phyloP scores from a whole-genome alignment of 2,888 invertebrate genomes.

The Myopa testacea region DNA sequence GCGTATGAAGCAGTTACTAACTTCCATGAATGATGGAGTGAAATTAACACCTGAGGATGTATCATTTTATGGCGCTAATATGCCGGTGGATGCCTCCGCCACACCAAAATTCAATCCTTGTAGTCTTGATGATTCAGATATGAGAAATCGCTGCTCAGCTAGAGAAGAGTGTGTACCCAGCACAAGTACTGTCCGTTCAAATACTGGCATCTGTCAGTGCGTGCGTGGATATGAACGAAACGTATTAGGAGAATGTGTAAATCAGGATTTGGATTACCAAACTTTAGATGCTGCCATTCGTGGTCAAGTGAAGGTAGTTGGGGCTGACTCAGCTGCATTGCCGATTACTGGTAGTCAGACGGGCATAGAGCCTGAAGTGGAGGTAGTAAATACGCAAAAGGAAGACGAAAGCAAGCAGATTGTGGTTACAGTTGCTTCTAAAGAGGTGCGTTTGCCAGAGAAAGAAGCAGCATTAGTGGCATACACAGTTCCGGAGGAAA shows the following conservation, averaged over 20 bases:
- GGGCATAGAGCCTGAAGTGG: slow-evolving; percentile 53
- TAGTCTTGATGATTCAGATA: slow-evolving; percentile 69
- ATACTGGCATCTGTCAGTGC: slow-evolving; percentile 81
- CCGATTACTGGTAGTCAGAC: slow-evolving; percentile 51
- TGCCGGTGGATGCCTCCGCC: slow-evolving; percentile 40
- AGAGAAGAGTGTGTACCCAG: slow-evolving; percentile 77
- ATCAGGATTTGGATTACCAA: slow-evolving; percentile 57
- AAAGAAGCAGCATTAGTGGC: slow-evolving; percentile 87
- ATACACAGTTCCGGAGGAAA: slow-evolving; percentile 82
- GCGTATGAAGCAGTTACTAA: slow-evolving; percentile 61
- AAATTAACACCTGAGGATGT: slow-evolving; percentile 69
- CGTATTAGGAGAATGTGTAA: slow-evolving; percentile 65
- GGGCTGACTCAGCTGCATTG: slow-evolving; percentile 33
- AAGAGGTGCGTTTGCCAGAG: slow-evolving; percentile 84
- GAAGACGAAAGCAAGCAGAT: slow-evolving; percentile 72
- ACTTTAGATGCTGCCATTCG: slow-evolving; percentile 47
- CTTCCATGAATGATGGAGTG: slow-evolving; percentile 61
- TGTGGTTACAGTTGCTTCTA: slow-evolving; percentile 80
- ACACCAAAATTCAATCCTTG: slow-evolving; percentile 71
- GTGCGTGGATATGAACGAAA: slow-evolving; percentile 73
- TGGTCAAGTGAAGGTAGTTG: slow-evolving; percentile 46
- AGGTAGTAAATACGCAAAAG: slow-evolving; percentile 53
- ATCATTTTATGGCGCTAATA: slow-evolving; percentile 65
- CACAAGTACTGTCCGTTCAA: slow-evolving; percentile 65
- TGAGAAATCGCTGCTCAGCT: slow-evolving; percentile 70